Evolutionary conservation across 1,140 invertebrate species (phyloP), one percentile per base, ranked within the genome.

Genomic region (Ylistrum balloti): DNA sequence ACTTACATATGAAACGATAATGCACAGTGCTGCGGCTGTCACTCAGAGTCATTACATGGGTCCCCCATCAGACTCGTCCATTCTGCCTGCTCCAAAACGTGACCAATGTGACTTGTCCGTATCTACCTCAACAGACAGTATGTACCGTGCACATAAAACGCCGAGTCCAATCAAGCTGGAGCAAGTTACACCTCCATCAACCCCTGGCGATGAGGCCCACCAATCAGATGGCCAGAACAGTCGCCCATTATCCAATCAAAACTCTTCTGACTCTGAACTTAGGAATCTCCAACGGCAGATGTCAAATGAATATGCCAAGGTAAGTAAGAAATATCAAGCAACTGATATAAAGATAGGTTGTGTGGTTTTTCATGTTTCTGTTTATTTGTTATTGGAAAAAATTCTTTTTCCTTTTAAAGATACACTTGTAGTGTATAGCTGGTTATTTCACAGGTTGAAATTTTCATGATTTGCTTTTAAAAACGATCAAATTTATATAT

Each of bases 1-100:
- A 2, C 89, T 95, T 33, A 95, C 94, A 15, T 95, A 95, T 89
- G 95, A 95, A 91, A 93, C 92, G 38, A 91, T 95, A 45, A 94
- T 95, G 91, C 95, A 95, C 88, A 94, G 91, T 33, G 89, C 92
- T 33, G 92, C 91, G 20, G 91, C 88, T 33, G 90, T 90, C 85
- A 91, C 93, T 86, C 86, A 87, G 41, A 56, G 33, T 17, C 87
- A 45, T 20, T 41, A 88, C 20, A 88, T 88, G 87, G 87, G 35
- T 13, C 86, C 86, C 0, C 86, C 86, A 20, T 38, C 35, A 5
- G 32, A 38, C 22, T 90, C 48, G 28, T 85, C 86, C 33, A 88
- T 33, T 85, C 90, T 74, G 38, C 41, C 89, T 85, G 87, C 74
- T 33, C 88, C 74, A 32, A 86, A 32, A 88, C 86, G 86, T 88